phyloP scores from a whole-genome alignment of 1,140 invertebrate genomes.

The Papilio dardanus region DNA sequence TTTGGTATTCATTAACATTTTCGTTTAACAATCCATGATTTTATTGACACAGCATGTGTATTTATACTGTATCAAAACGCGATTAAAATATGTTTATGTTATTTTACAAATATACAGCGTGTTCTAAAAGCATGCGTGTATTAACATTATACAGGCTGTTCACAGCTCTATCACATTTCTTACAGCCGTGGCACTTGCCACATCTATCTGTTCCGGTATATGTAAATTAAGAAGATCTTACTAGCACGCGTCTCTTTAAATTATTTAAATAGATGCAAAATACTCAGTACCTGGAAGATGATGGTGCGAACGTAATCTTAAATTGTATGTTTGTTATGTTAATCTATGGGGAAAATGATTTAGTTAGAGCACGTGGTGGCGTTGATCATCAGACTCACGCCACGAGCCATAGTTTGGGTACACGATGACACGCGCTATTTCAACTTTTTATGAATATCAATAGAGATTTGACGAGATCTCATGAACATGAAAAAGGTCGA shows the following conservation, averaged over 20 bases:
- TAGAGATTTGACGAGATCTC: neutral
- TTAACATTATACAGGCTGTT: constrained; percentile 1
- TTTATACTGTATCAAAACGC: neutral
- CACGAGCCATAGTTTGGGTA: constrained; percentile 51
- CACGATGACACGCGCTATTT: constrained; percentile 53
- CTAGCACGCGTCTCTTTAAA: constrained; percentile 64
- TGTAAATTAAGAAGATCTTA: constrained; percentile 57
- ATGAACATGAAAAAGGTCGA: neutral
- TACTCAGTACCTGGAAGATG: constrained; percentile 66
- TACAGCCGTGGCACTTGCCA: constrained; percentile 40
- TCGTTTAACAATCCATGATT: neutral
- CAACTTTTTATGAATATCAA: constrained; percentile 39
- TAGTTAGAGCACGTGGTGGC: constrained; percentile 32
- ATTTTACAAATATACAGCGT: neutral
- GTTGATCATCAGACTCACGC: constrained; percentile 47
- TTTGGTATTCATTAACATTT: neutral
- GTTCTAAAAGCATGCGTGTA: neutral
- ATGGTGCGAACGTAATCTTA: constrained; percentile 63
- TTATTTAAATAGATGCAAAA: constrained; percentile 71
- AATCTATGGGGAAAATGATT: constrained; percentile 66
- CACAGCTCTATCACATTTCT: constrained; percentile 27
- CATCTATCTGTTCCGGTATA: constrained; percentile 52
- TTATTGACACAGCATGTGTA: neutral
- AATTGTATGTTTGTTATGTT: constrained; percentile 68
- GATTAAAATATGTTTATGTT: neutral